Percentiles rank a stretch among this genome's conserved stretches.
Conservation (phyloP, 2,888 invertebrate genomes). For the Oscheius sp. region DNA sequence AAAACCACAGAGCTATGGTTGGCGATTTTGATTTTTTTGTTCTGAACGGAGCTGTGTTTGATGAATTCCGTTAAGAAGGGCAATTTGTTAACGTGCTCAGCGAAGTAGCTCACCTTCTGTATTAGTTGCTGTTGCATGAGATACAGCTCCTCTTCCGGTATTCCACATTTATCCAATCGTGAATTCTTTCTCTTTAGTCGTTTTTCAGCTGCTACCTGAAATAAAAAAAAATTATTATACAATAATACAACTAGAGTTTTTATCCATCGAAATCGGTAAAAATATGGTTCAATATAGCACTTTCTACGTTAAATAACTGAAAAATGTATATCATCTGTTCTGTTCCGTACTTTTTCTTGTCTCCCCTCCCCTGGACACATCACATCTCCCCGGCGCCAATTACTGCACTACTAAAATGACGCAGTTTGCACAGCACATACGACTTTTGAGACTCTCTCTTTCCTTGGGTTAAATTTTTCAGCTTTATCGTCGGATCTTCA, state of each 20-base stretch:
- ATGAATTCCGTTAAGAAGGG: too few relatives aligned
- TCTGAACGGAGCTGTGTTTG: too few relatives aligned
- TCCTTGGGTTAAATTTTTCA: too few relatives aligned
- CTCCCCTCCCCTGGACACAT: conserved; percentile 3
- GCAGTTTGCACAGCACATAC: conserved; percentile 4
- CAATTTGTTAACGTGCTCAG: too few relatives aligned
- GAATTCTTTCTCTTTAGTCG: conserved; percentile 87
- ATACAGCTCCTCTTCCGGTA: conserved; percentile 95
- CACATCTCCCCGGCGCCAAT: conserved; percentile 10
- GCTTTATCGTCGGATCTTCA: conserved; percentile 6
- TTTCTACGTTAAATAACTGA: too few relatives aligned
- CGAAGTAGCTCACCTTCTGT: too few relatives aligned
- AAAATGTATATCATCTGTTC: too few relatives aligned
- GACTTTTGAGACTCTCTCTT: too few relatives aligned
- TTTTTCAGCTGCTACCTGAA: conserved; percentile 80
- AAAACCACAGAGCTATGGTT: too few relatives aligned
- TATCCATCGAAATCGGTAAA: not conserved
- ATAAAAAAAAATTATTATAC: not conserved
- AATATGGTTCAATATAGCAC: too few relatives aligned
- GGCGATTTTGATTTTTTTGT: too few relatives aligned
- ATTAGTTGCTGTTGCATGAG: conserved; percentile 96
- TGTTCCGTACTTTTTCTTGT: too few relatives aligned
- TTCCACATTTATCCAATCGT: conserved; percentile 93
- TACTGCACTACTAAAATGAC: conserved; percentile 23
- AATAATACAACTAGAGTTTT: not conserved